These are phyloP conservation scores for Isotomurus palustris DNA, from an alignment of 2,888 invertebrate species.

Conservation along the genomic window DNA sequence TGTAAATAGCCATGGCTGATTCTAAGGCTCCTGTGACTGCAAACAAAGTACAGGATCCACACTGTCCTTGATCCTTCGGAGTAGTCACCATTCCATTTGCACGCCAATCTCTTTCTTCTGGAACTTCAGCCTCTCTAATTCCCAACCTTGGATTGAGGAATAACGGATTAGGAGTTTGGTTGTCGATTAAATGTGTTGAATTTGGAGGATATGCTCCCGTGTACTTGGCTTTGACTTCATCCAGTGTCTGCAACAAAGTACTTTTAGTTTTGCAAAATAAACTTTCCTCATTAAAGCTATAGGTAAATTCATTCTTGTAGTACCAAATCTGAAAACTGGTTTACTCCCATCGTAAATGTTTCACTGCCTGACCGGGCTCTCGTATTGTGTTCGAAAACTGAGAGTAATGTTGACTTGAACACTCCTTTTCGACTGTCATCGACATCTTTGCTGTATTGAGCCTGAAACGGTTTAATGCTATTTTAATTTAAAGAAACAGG, in stretches of 20 bases:
- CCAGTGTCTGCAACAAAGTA: too few species aligned
- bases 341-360: constrained; percentile 6
- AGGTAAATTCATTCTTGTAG: neutral
- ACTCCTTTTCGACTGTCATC: neutral
- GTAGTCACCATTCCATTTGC: constrained; percentile 86
- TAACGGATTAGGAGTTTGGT: neutral
- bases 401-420: neutral
- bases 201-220: neutral
- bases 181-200: too few species aligned
- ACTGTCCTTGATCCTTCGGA: constrained; percentile 65
- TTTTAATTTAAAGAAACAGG: too few species aligned
- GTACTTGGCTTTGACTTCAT: neutral
- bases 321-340: constrained; percentile 12
- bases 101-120: constrained; percentile 81
- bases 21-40: constrained; percentile 2
- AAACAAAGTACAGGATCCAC: constrained; percentile 9
- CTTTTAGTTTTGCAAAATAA: too few species aligned
- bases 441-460: too few species aligned
- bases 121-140: constrained; percentile 48
- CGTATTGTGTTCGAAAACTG: neutral
- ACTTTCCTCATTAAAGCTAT: too few species aligned
- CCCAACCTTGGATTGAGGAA: neutral
- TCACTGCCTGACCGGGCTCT: neutral
- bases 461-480: too few species aligned
- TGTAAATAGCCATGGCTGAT: neutral